Evolutionary conservation across 2,113 vertebrate species (phyloP), one percentile per base, ranked within the genome.

Genomic region (Archocentrus centrarchus): DNA sequence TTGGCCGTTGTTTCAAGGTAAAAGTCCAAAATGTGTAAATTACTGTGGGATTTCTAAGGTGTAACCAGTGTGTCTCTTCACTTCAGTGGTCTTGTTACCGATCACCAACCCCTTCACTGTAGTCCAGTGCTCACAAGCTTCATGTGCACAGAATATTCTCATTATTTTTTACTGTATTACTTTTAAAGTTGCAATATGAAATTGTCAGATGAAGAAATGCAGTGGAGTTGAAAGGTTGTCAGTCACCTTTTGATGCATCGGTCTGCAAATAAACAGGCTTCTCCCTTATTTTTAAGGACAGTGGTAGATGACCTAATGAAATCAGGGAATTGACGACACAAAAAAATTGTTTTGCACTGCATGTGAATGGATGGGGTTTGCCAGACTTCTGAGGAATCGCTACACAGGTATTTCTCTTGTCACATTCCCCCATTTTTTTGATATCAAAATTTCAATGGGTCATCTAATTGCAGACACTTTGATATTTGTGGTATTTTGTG

Each of bases 101-200:
- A 90, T 63, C 85, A 70, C 66, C 68, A 39, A 86, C 93, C 84
- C 83, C 57, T 75, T 66, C 70, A 76, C 81, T 88, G 85, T 93
- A 86, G 77, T 88, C 39, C 37, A 86, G 41, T 73, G 61, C 82
- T 84, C 82, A 90, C 83, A 47, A 89, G 83, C 83, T 93, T 90
- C 88, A 76, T 80, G 84, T 91, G 86, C 81, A 88, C 88, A 85
- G 78, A 80, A 64, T 86, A 59, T 92, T 93, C 87, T 70, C 79
- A 80, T 82, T 81, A 59, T 88, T 92, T 91, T 88, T 78, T 91
- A 84, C 62, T 81, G 57, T 87, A 70, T 91, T 90, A 73, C 64
- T 91, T 91, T 89, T 68, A 85, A 92, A 89, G 76, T 92, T 88
- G 77, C 86, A 66, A 88, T 90, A 90, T 91, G 77, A 91, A 90